Percentiles rank a stretch among this genome's conserved stretches.
phyloP scores from a whole-genome alignment of 2,113 vertebrate genomes.

The Campylomormyrus tamandua region DNA sequence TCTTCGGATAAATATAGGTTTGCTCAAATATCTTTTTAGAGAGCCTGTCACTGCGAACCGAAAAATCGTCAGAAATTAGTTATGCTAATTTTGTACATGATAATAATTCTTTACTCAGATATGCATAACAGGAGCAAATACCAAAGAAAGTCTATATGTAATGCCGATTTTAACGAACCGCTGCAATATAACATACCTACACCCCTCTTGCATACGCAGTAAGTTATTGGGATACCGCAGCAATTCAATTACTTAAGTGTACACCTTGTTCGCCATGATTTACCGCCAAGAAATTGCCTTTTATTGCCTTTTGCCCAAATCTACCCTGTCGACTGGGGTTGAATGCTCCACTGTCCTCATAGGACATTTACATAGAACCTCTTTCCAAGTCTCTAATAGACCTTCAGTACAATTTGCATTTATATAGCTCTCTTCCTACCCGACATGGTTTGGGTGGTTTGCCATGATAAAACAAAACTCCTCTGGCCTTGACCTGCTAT shows the following conservation, averaged over 20 bases:
- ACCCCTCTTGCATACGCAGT: slow-evolving; percentile 41
- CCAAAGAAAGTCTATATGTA: slow-evolving; percentile 5
- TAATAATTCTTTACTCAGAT: neutral
- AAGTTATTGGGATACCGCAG: slow-evolving; percentile 44
- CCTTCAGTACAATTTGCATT: slow-evolving; percentile 73
- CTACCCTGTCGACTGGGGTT: slow-evolving; percentile 56
- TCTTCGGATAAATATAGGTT: neutral
- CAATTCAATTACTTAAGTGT: slow-evolving; percentile 58
- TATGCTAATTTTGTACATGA: neutral
- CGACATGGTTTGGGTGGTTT: slow-evolving; percentile 67
- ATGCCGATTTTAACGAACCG: neutral
- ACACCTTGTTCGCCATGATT: slow-evolving; percentile 65
- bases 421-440: slow-evolving; percentile 70
- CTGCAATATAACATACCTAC: slow-evolving; percentile 16
- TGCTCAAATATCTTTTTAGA: neutral
- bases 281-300: slow-evolving; percentile 53
- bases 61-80: neutral
- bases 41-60: neutral
- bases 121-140: neutral
- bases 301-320: slow-evolving; percentile 50
- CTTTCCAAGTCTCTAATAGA: slow-evolving; percentile 64
- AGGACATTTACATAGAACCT: slow-evolving; percentile 69
- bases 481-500: slow-evolving; percentile 63
- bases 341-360: slow-evolving; percentile 54
- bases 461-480: slow-evolving; percentile 65